Evolutionary conservation across 2,113 vertebrate genomes (phyloP).

Genomic region (Eidolon helvum): DNA sequence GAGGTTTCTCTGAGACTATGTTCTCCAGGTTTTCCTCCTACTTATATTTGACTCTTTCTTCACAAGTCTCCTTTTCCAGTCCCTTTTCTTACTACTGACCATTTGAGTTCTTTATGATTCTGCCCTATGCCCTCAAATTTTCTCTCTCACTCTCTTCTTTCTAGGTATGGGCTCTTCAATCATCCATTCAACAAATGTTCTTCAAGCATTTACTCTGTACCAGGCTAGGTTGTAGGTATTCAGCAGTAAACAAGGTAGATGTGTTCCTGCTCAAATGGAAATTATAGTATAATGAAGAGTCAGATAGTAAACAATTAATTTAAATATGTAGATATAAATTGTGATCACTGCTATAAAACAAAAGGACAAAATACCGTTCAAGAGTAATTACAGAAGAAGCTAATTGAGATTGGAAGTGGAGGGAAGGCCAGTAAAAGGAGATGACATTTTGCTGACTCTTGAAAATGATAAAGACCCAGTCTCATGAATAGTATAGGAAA

Average conservation of each 20-base stretch:
- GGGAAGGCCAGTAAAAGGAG: background rate
- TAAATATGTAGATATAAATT: background rate
- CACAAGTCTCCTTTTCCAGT: background rate
- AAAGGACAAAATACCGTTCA: background rate
- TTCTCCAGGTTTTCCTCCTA: background rate
- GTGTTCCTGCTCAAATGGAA: background rate
- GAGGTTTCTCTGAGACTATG: background rate
- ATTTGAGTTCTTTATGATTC: background rate
- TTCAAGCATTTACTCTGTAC: background rate
- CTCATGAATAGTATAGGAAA: background rate
- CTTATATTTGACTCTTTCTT: background rate
- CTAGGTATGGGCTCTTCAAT: background rate
- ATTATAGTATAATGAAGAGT: background rate
- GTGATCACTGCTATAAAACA: background rate
- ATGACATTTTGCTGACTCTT: background rate
- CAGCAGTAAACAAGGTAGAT: background rate
- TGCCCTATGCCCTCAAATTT: background rate
- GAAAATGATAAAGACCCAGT: background rate
- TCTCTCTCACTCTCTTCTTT: background rate
- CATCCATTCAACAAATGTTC: background rate
- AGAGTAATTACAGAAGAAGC: background rate
- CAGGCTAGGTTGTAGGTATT: background rate
- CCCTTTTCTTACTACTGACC: background rate
- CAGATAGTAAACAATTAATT: background rate
- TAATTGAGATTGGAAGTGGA: background rate